These are phyloP conservation scores for Drosophila emarginata DNA, from an alignment of 2,888 invertebrate genomes.

Conservation along the genomic window DNA sequence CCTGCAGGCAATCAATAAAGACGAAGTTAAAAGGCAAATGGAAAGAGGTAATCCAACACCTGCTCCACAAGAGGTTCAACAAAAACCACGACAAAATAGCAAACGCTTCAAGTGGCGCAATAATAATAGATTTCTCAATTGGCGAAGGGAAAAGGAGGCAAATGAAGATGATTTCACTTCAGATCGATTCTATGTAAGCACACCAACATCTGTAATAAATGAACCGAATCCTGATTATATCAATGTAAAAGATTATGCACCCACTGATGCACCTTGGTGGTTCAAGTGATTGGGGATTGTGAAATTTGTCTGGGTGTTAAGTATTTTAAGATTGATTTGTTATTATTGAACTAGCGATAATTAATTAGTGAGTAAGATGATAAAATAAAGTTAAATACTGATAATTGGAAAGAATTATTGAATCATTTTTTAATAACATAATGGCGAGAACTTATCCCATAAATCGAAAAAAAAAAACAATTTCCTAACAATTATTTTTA, in stretches of 20 bases:
- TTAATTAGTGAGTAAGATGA: not conserved
- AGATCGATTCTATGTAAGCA: conserved; percentile 17
- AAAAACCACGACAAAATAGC: conserved; percentile 46
- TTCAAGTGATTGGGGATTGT: conserved; percentile 20
- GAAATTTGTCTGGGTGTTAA: too few species aligned
- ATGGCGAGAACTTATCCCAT: too few species aligned
- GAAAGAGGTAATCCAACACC: not conserved
- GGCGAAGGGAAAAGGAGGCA: not conserved
- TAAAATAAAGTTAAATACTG: not conserved
- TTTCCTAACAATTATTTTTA: too few species aligned
- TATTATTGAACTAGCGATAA: not conserved
- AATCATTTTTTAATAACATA: too few species aligned
- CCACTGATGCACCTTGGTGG: conserved; percentile 50
- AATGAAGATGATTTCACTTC: not conserved
- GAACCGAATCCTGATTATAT: conserved; percentile 49
- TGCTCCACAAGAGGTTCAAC: not conserved
- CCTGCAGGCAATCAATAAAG: conserved; percentile 50
- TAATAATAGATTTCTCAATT: conserved; percentile 34
- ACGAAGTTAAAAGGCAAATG: conserved; percentile 39
- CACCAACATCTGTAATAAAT: not conserved
- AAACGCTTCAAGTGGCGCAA: conserved; percentile 52
- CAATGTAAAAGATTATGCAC: conserved; percentile 39
- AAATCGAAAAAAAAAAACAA: too few species aligned
- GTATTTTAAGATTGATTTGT: conserved; percentile 11
- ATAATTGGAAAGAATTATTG: not conserved